phyloP scores from a whole-genome alignment of 2,113 vertebrate species.

The Bettongia penicillata region DNA sequence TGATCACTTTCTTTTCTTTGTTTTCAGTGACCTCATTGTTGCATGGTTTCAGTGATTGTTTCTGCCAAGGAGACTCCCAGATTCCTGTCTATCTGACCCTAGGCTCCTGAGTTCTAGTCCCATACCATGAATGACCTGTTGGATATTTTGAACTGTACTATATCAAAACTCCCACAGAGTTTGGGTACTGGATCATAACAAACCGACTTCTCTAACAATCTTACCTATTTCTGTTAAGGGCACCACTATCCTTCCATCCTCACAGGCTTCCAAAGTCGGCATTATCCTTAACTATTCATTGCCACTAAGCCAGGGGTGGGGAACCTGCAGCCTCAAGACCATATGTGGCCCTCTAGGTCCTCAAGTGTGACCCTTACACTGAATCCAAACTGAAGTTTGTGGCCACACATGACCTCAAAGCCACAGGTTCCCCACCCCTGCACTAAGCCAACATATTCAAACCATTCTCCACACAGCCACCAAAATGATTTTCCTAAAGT shows the following conservation, averaged over 20 bases:
- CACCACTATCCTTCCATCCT: not conserved
- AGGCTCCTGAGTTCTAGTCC: not conserved
- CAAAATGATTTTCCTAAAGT: not conserved
- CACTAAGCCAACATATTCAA: not conserved
- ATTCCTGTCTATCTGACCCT: not conserved
- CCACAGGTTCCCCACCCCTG: too few relatives aligned
- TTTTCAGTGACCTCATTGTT: not conserved
- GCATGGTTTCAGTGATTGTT: not conserved
- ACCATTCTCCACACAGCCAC: not conserved
- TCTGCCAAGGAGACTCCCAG: not conserved
- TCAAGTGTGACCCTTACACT: too few relatives aligned
- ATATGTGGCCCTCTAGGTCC: too few relatives aligned
- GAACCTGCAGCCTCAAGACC: too few relatives aligned
- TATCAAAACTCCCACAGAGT: not conserved
- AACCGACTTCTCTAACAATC: not conserved
- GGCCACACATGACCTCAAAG: too few relatives aligned
- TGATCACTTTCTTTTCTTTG: not conserved
- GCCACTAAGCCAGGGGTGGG: not conserved
- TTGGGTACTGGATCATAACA: not conserved
- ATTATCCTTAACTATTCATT: not conserved
- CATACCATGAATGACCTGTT: not conserved
- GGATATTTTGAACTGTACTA: not conserved
- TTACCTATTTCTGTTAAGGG: not conserved
- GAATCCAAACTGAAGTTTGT: too few relatives aligned
- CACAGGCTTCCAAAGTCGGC: not conserved